Base-by-base conservation (phyloP, 2,888 invertebrate genomes). In the Mythimna albipuncta region DNA sequence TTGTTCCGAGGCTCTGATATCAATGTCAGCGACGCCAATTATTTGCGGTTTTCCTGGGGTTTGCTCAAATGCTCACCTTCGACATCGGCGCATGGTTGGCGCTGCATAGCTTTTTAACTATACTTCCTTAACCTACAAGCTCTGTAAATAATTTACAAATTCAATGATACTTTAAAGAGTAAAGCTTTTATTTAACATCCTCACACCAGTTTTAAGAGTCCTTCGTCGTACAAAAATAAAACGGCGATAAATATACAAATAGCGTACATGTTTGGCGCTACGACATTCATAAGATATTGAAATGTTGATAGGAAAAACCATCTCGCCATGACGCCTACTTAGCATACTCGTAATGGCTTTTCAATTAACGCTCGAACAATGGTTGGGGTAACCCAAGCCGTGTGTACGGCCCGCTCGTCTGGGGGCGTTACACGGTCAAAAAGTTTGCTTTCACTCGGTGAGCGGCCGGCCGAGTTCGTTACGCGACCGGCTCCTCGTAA, bases 401-500 rank as follows among this genome's bases (percentile, higher is more conserved):
- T 79, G 78, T 76, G 84, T 78, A 80, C 75, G 69, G 66, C 55
- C 79, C 75, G 69, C 75, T 80, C 38, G 64, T 72, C 68, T 67
- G 76, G 74, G 75, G 75, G 74, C 82, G 81, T 80, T 81, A 82
- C 68, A 79, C 86, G 85, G 69, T 77, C 83, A 81, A 82, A 85
- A 77, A 79, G 77, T 78, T 86, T 77, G 93, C 94, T 94, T 94
- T 94, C 95, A 92, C 94, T 90, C 79, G 76, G 79, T 80, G 86
- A 78, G 76, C 85, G 85, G 85, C 84, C 80, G 85, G 76, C 75
- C 79, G 79, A 62, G 84, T 78, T 87, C 78, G 85, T 90, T 90
- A 89, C 86, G 89, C 87, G 90, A 89, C 81, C 88, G 84, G 77
- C 78, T 81, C 86, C 82, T 75, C 86, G 85, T 82, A 86, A 87